Base-by-base conservation (phyloP, 2,113 vertebrate species). In the Panthera tigris region DNA sequence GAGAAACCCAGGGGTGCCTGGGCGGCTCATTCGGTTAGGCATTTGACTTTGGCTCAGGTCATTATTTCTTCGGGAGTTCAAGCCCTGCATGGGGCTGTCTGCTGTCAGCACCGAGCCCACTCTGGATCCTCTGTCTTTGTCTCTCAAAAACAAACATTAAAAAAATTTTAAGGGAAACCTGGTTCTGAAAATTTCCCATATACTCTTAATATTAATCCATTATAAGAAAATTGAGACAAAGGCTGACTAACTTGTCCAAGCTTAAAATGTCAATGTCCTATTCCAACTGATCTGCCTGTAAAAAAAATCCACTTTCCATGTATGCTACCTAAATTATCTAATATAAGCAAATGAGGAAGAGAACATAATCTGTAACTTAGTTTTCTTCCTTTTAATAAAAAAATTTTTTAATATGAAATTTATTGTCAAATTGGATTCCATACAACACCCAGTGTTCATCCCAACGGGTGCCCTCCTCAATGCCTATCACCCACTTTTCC, bases 321-420 rank as follows among this genome's bases (percentile, higher is more conserved):
- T 74, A 48, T 18, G 48, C 31, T 94, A 27, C 66, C 36, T 81
- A 16, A 94, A 50, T 81, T 91, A 52, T 48, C 88, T 15, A 68
- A 1, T 48, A 1, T 91, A 88, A 91, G 14, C 76, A 82, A 88
- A 84, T 63, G 48, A 86, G 36, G 19, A 91, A 36, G 39, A 96
- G 21, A 94, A 87, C 50, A 89, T 14, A 31, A 33, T 92, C 50
- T 92, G 33, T 90, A 55, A 79, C 61, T 65, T 78, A 41, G 1
- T 16, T 84, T 88, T 96, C 76, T 63, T 14, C 31, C 25, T 83
- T 95, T 96, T 80, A 78, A 71, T 92, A 65, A 78, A 91, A 89
- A 39, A 45, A 9, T 1, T 0, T 45, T 45, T 45, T 9, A 45
- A 45, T 45, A 45, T 45, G 45, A 45, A 45, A 45, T 45, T 45